Evolutionary conservation across 2,113 vertebrate genomes (phyloP).

Genomic region (Typhlomys cinereus): DNA sequence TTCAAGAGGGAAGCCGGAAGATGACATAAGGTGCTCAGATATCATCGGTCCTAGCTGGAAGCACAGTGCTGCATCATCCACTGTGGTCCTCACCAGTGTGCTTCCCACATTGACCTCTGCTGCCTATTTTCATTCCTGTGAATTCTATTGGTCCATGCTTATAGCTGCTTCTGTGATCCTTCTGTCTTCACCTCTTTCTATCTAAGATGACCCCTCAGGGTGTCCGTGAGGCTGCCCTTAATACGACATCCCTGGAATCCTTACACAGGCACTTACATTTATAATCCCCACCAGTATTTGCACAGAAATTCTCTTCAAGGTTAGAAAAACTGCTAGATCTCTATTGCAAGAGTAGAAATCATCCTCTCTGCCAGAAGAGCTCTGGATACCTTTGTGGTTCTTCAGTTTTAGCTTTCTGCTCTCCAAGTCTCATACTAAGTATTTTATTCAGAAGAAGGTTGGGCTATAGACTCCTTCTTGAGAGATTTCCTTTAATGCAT

Average conservation of each 20-base stretch:
- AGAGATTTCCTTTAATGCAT: neutral
- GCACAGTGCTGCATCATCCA: neutral
- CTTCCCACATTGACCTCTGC: neutral
- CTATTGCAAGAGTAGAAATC: neutral
- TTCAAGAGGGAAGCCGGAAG: neutral
- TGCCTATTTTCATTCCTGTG: neutral
- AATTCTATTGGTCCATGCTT: neutral
- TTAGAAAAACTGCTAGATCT: neutral
- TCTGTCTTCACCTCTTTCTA: neutral
- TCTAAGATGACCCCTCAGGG: neutral
- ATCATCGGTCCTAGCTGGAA: neutral
- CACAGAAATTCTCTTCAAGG: neutral
- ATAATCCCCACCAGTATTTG: neutral
- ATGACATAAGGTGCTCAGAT: neutral
- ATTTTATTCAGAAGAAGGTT: neutral
- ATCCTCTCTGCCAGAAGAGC: neutral
- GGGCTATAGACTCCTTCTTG: neutral
- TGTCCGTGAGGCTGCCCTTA: neutral
- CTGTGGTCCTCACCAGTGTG: too few relatives aligned
- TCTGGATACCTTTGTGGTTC: neutral
- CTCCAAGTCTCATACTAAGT: neutral
- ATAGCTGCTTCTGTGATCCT: neutral
- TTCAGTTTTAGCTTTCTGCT: neutral
- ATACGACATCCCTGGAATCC: neutral
- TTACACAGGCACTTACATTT: neutral